These are phyloP conservation scores for Agriopis leucophaearia DNA, from an alignment of 2,888 invertebrate species.

Conservation along the genomic window DNA sequence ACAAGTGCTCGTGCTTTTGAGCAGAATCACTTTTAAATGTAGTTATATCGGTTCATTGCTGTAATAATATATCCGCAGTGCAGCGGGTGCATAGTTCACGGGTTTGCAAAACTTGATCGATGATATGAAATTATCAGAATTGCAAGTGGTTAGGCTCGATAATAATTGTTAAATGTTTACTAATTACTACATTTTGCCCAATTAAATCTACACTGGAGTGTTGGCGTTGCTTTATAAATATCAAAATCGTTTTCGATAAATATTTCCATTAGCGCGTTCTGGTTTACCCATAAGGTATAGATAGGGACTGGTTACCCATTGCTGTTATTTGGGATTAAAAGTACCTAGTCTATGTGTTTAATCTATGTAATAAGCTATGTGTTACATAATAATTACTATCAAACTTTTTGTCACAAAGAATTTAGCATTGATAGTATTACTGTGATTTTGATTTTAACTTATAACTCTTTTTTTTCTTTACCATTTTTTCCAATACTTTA, in stretches of 20 bases:
- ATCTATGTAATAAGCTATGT: too few species aligned
- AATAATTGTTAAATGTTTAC: neutral
- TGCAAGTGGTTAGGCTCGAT: neutral
- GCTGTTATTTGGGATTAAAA: too few species aligned
- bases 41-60: neutral
- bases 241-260: too few species aligned
- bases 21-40: neutral
- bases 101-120: neutral
- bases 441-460: too few species aligned
- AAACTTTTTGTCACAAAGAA: neutral
- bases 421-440: too few species aligned
- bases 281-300: too few species aligned
- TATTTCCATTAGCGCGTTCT: too few species aligned
- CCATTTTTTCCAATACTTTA: neutral
- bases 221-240: too few species aligned
- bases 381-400: neutral
- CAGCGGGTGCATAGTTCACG: neutral
- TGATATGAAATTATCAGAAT: neutral
- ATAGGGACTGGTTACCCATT: too few species aligned
- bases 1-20: too few species aligned
- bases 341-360: too few species aligned
- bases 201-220: neutral
- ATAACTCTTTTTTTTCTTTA: neutral
- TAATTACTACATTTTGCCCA: neutral
- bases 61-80: neutral